These are phyloP conservation scores for Mallotus villosus DNA, from an alignment of 2,797 vertebrate genomes.

Conservation along the genomic window DNA sequence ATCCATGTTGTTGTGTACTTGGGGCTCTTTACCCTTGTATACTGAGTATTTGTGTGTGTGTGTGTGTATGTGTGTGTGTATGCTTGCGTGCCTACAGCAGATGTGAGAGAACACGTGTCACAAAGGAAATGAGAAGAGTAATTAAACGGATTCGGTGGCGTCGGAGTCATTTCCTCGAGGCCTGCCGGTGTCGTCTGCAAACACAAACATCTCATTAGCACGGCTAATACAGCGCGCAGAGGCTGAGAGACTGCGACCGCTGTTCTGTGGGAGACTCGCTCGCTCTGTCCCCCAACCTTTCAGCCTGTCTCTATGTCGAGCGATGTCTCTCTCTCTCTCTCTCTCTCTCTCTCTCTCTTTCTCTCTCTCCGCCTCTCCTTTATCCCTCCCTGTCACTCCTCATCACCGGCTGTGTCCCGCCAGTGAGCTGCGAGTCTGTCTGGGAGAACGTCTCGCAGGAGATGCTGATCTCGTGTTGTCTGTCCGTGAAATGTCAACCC, in stretches of 20 bases:
- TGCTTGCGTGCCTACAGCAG: background rate
- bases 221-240: background rate
- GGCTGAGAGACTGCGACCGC: background rate
- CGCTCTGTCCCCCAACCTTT: no score
- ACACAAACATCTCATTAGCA: background rate
- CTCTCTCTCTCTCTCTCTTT: background rate
- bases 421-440: background rate
- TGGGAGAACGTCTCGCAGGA: background rate
- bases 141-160: background rate
- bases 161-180: background rate
- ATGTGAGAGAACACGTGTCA: constrained; percentile 2
- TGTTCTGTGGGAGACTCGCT: background rate
- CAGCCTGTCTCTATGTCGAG: no score
- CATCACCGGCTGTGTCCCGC: background rate
- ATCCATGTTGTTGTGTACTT: no score
- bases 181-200: background rate
- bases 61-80: constrained; percentile 4
- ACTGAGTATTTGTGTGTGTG: background rate
- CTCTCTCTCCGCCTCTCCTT: background rate
- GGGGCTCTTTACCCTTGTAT: background rate
- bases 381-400: background rate
- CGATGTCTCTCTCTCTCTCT: background rate
- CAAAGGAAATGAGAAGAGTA: background rate
- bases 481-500: background rate
- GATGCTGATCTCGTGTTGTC: background rate